Conservation (phyloP, 1,140 invertebrate genomes). For the Whitmania pigra region DNA sequence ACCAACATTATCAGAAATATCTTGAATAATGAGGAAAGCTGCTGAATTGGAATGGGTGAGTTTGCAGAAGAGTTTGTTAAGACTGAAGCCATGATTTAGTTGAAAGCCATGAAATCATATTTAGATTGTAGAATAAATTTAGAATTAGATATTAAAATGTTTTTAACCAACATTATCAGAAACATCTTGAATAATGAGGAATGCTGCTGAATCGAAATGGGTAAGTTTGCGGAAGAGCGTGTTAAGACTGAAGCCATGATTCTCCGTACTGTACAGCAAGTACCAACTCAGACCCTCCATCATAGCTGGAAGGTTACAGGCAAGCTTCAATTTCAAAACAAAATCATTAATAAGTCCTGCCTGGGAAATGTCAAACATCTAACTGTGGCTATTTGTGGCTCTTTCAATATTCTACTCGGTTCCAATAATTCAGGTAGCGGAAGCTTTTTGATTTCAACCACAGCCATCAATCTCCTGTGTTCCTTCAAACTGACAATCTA, state of each 20-base stretch:
- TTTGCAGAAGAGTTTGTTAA: slow-evolving; percentile 89
- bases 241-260: slow-evolving; percentile 91
- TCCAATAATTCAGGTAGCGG: slow-evolving; percentile 70
- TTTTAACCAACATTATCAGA: slow-evolving; percentile 52
- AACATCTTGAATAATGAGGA: slow-evolving; percentile 85
- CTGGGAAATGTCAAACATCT: neutral
- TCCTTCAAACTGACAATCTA: slow-evolving; percentile 40
- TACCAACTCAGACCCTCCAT: slow-evolving; percentile 92
- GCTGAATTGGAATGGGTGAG: slow-evolving; percentile 80
- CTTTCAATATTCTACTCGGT: slow-evolving; percentile 68
- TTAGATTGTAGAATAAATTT: no score
- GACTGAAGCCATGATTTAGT: slow-evolving; percentile 27
- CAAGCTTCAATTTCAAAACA: slow-evolving; percentile 46
- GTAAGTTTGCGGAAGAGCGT: slow-evolving; percentile 90
- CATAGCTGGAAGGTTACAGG: slow-evolving; percentile 66
- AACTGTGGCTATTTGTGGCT: slow-evolving; percentile 64
- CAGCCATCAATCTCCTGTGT: slow-evolving; percentile 35
- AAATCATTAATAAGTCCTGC: no score
- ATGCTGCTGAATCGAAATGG: slow-evolving; percentile 72
- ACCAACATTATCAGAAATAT: slow-evolving; percentile 64
- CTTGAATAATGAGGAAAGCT: slow-evolving; percentile 79
- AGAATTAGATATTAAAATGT: no score
- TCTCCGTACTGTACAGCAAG: slow-evolving; percentile 83
- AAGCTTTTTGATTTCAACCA: slow-evolving; percentile 48
- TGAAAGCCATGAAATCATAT: no score